Percentiles rank a stretch among this genome's conserved stretches.
Evolutionary conservation across 2,113 vertebrate genomes (phyloP).

Genomic region (Sigmodon hispidus): DNA sequence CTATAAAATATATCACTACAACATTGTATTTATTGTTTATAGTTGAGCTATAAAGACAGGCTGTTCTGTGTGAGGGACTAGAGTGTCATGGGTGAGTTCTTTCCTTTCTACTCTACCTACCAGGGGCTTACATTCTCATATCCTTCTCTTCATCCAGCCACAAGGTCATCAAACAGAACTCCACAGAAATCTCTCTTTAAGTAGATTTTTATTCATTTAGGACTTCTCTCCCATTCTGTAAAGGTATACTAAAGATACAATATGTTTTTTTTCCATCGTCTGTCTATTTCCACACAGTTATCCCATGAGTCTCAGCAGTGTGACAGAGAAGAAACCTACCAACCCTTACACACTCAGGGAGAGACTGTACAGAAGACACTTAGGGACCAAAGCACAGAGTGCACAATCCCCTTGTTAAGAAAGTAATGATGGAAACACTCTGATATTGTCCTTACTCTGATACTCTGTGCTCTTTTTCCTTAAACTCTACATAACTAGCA

Average conservation of each 20-base stretch:
- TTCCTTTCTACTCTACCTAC: not conserved
- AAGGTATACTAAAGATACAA: not conserved
- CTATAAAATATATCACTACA: no score
- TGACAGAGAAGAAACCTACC: not conserved
- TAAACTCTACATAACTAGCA: not conserved
- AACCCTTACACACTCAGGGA: not conserved
- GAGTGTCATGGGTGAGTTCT: not conserved
- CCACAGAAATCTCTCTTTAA: not conserved
- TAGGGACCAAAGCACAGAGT: accelerated
- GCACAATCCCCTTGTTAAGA: not conserved
- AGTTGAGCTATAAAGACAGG: not conserved
- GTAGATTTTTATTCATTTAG: not conserved
- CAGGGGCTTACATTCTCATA: not conserved
- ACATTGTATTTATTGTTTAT: no score
- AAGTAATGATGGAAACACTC: not conserved
- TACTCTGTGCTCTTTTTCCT: not conserved
- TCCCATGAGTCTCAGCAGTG: no score
- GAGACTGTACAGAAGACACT: not conserved
- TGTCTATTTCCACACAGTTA: not conserved
- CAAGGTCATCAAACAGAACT: not conserved
- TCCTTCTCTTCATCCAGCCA: not conserved
- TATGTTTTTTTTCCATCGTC: not conserved
- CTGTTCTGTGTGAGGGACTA: not conserved
- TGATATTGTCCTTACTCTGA: not conserved
- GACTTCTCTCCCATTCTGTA: not conserved